Evolutionary conservation across 2,888 invertebrate genomes (phyloP).

Genomic region (Ectobius pallidus): DNA sequence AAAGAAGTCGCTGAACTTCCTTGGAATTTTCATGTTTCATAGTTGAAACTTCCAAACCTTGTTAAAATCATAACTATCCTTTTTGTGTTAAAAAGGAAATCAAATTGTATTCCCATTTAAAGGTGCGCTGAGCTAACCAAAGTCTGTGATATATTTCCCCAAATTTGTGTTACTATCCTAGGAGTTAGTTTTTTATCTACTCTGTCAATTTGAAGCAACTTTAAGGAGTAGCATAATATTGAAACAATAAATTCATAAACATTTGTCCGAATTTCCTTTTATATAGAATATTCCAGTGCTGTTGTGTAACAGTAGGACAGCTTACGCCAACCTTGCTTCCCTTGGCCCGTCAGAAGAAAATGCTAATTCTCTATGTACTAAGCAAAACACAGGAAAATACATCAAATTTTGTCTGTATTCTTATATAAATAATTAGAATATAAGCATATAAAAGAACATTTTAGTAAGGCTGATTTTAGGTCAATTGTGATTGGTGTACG

Average conservation of each 20-base stretch:
- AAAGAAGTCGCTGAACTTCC: no score
- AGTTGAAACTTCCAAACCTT: no score
- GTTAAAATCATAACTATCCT: no score
- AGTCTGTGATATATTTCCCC: slow-evolving; percentile 4
- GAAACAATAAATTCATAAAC: no score
- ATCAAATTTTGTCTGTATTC: slow-evolving; percentile 22
- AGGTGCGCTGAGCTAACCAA: neutral
- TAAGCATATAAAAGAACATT: neutral
- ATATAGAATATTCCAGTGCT: no score
- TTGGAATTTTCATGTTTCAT: no score
- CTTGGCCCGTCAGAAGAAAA: neutral
- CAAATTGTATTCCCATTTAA: neutral
- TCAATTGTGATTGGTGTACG: slow-evolving; percentile 12
- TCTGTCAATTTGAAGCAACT: neutral
- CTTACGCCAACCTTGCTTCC: neutral
- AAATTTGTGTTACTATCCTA: neutral
- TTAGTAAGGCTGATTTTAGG: slow-evolving; percentile 20
- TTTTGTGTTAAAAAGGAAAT: no score
- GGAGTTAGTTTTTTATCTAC: neutral
- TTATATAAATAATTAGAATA: slow-evolving; percentile 1
- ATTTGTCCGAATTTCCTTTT: no score
- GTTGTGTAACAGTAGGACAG: no score
- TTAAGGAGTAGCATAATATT: neutral
- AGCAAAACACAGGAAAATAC: neutral
- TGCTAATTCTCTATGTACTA: neutral